Base-by-base conservation (phyloP, 2,113 vertebrate genomes). In the Uria aalge region DNA sequence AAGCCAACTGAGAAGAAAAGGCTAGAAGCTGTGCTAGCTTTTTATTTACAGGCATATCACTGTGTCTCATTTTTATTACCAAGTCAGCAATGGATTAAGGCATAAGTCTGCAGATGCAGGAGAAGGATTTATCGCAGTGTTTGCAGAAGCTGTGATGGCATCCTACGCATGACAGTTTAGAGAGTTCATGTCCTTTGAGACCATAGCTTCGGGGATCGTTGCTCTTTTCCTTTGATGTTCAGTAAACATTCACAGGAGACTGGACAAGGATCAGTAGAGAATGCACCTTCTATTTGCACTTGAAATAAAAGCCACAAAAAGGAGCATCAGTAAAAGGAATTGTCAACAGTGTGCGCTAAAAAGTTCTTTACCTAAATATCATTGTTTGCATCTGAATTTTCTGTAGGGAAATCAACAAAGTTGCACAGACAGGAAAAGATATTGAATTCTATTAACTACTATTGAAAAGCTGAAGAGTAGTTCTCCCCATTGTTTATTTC, bases 1-100 rank as follows among this genome's bases (percentile, higher is more conserved):
- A 64, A 80, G 26, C 52, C 64, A 91, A 32, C 14, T 69, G 63
- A 43, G 82, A 75, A 67, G 47, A 64, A 41, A 36, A 68, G 21
- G 10, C 3, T 56, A 36, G 41, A 60, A 94, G 43, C 45, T 81
- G 40, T 75, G n/a, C 9, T 85, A 69, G 24, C 57, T 91, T 79
- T 73, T 76, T 73, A 88, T 60, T 85, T 82, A 23, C 53, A 85
- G 81, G 16, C 53, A 4, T 91, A 87, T 71, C 29, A 38, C 45
- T n/a, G 32, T 57, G 57, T 82, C 69, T 90, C 29, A 22, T 76
- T 79, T 41, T 78, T 75, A 68, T 79, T 92, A 85, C 75, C 38
- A 60, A 91, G 71, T 90, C 85, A 95, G 90, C 81, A 95, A 34
- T 66, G 81, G 81, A 83, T 93, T 90, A 94, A 83, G 53, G 38